phyloP scores from a whole-genome alignment of 2,797 vertebrate species.

The Jordanella pulchra region DNA sequence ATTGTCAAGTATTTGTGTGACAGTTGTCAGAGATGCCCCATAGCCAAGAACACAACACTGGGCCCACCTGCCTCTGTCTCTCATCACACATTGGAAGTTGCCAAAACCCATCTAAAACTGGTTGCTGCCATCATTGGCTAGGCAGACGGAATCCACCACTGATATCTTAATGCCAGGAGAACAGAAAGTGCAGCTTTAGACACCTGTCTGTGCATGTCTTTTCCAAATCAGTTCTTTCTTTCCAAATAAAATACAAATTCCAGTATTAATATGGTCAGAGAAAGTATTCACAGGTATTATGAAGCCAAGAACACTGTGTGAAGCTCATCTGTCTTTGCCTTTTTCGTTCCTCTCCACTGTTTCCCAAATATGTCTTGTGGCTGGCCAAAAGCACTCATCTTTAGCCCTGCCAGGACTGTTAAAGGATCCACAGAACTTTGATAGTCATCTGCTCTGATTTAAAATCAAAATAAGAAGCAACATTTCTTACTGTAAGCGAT shows the following conservation, averaged over 20 bases:
- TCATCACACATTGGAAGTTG: constrained; percentile 59
- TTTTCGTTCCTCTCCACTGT: constrained; percentile 18
- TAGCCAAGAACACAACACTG: constrained; percentile 52
- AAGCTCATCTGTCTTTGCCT: constrained; percentile 50
- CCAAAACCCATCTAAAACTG: constrained; percentile 64
- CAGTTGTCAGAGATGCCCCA: constrained; percentile 64
- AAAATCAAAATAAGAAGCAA: constrained; percentile 35
- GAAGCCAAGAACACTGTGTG: constrained; percentile 46
- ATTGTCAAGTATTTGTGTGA: constrained; percentile 64
- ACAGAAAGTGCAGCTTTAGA: constrained; percentile 43
- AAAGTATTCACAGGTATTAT: constrained; percentile 30
- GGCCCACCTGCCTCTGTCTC: constrained; percentile 70
- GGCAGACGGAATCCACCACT: constrained; percentile 38
- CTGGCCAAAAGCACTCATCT: constrained; percentile 52
- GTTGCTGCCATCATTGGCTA: constrained; percentile 41
- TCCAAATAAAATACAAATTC: constrained; percentile 61
- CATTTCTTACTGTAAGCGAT: constrained; percentile 17
- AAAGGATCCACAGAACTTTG: constrained; percentile 33
- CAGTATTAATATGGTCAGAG: constrained; percentile 35
- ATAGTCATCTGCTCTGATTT: constrained; percentile 38
- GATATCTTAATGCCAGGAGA: constrained; percentile 62
- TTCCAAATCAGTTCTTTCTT: constrained; percentile 34
- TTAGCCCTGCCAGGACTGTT: constrained; percentile 30
- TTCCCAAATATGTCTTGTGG: constrained; percentile 53
- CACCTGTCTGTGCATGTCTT: constrained; percentile 63